phyloP scores from a whole-genome alignment of 2,113 vertebrate species.

The Peromyscus maniculatus region DNA sequence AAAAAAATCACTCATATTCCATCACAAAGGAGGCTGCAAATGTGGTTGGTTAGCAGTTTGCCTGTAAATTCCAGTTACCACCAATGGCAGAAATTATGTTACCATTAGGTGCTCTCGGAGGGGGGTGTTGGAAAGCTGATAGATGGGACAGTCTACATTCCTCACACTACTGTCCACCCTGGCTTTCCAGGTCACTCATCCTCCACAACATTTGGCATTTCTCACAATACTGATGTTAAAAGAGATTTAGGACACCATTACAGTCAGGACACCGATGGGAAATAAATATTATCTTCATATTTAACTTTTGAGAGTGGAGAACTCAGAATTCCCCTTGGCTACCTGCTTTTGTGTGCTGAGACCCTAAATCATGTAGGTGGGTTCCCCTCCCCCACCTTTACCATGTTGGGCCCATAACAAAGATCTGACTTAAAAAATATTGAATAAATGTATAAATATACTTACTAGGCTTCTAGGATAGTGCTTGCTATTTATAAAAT shows the following conservation, averaged over 20 bases:
- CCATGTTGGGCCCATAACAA: background rate
- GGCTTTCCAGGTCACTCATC: background rate
- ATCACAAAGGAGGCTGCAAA: background rate
- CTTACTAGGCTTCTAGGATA: background rate
- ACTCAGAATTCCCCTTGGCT: slow-evolving; percentile 18
- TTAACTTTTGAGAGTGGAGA: slow-evolving; percentile 13
- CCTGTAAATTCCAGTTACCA: background rate
- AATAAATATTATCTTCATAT: slow-evolving; percentile 13
- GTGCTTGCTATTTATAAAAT: slow-evolving; percentile 2
- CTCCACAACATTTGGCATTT: background rate
- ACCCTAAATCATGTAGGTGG: background rate
- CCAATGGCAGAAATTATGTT: background rate
- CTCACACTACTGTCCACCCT: background rate
- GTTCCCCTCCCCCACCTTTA: background rate
- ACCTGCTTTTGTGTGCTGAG: background rate
- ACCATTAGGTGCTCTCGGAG: background rate
- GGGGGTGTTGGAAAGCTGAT: background rate
- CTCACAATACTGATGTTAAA: slow-evolving; percentile 4
- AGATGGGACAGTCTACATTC: background rate
- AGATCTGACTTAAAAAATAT: background rate
- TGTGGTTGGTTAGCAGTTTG: background rate
- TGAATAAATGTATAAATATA: background rate
- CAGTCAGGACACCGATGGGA: background rate
- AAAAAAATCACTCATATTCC: background rate
- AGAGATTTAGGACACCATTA: background rate